phyloP scores from a whole-genome alignment of 92 coral and sea anemone genomes.

The Parazoanthus swiftii region DNA sequence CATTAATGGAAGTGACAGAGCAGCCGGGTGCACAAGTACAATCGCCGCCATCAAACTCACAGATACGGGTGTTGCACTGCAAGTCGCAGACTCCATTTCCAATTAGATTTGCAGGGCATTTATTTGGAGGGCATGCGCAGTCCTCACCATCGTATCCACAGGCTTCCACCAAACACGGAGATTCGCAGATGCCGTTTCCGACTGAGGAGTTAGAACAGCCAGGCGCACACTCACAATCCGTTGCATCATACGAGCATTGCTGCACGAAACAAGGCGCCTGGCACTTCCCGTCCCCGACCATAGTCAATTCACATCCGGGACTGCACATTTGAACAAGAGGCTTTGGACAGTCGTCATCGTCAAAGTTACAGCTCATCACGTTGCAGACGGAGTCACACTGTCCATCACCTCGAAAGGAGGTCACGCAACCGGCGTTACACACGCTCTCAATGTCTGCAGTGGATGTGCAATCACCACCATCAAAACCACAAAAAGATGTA shows the following conservation, averaged over 20 bases:
- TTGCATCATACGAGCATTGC: slow-evolving; percentile 68
- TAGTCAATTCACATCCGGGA: slow-evolving; percentile 47
- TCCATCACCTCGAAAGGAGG: slow-evolving; percentile 57
- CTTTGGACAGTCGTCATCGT: slow-evolving; percentile 58
- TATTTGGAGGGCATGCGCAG: slow-evolving; percentile 54
- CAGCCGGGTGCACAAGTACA: slow-evolving; percentile 64
- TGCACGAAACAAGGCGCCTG: slow-evolving; percentile 57
- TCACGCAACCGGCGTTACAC: slow-evolving; percentile 57
- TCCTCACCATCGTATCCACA: slow-evolving; percentile 61
- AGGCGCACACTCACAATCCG: slow-evolving; percentile 64
- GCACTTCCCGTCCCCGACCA: slow-evolving; percentile 68
- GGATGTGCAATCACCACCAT: slow-evolving; percentile 50
- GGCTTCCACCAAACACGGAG: slow-evolving; percentile 49
- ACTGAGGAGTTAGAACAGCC: slow-evolving; percentile 56
- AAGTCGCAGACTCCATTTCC: slow-evolving; percentile 63
- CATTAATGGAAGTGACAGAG: slow-evolving; percentile 50
- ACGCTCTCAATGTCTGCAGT: slow-evolving; percentile 17
- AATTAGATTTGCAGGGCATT: slow-evolving; percentile 47
- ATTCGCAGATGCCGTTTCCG: slow-evolving; percentile 60
- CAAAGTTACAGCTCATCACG: slow-evolving; percentile 54
- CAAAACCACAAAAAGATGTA: slow-evolving; percentile 38
- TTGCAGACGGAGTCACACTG: slow-evolving; percentile 68
- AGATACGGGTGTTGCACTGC: slow-evolving; percentile 51
- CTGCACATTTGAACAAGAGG: slow-evolving; percentile 52
- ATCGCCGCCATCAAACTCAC: slow-evolving; percentile 70